Percentiles rank a stretch among this genome's conserved stretches.
These are phyloP conservation scores for Corythornis vintsioides DNA, from an alignment of 2,113 vertebrate genomes.

Conservation along the genomic window DNA sequence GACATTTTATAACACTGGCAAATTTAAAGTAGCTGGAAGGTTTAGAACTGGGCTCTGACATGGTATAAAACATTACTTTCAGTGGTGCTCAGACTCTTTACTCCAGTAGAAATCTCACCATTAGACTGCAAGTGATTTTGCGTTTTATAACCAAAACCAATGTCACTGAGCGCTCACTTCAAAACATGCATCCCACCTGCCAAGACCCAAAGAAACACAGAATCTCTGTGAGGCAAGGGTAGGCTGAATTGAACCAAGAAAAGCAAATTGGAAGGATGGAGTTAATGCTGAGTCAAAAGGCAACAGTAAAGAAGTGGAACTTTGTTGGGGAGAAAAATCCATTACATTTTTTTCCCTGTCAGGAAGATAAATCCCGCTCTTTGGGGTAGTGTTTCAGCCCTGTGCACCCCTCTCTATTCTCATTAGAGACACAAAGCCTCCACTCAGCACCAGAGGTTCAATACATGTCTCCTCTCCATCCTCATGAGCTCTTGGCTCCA, in stretches of 20 bases:
- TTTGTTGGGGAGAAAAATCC: neutral
- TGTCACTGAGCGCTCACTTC: neutral
- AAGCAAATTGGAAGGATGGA: neutral
- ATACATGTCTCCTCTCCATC: neutral
- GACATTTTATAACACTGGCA: neutral
- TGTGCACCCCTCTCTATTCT: neutral
- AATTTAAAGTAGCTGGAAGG: neutral
- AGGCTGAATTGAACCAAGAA: neutral
- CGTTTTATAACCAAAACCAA: neutral
- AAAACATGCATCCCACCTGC: neutral
- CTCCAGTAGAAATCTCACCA: neutral
- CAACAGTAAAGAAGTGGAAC: neutral
- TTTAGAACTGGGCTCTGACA: neutral
- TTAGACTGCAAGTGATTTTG: neutral
- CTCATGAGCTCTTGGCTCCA: accelerated
- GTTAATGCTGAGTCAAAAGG: neutral
- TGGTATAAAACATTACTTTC: neutral
- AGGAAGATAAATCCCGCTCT: slow-evolving; percentile 4
- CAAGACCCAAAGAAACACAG: neutral
- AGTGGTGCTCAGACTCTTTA: neutral
- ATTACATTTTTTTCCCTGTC: neutral
- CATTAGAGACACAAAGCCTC: neutral
- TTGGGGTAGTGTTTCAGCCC: neutral
- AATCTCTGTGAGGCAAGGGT: neutral
- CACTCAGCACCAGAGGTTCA: neutral